Base-by-base conservation (phyloP, 2,113 vertebrate genomes). In the Strix aluco region DNA sequence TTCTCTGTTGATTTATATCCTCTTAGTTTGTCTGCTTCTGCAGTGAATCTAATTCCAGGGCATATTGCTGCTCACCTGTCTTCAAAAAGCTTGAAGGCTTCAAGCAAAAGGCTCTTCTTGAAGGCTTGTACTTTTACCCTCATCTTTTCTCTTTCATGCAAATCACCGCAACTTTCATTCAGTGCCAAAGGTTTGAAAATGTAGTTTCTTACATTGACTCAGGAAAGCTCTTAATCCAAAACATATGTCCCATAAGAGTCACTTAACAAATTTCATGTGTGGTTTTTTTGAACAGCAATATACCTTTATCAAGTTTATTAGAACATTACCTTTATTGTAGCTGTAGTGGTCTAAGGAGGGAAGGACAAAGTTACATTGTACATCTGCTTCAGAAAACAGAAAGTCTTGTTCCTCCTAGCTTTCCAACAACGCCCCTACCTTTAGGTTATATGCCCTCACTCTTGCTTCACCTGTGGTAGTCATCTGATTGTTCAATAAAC, bases 221-320 rank as follows among this genome's bases (percentile, higher is more conserved):
- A 72, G 54, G 46, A 96, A 92, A 86, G 49, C 46, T 46, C 52
- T 83, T 96, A 78, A 93, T 86, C 71, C 59, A 47, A 83, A 88
- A 46, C 75, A 47, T 73, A 46, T 46, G 71, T 83, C 38, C 32
- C 59, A 62, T 38, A 51, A 55, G 72, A 88, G 17, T 81, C 52
- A 47, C 34, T 23, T 87, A 66, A 89, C 27, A 74, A 52, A 63
- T 92, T 67, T 93, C 32, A 27, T 59, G n/a, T 5, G 16, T 3
- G 2, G 4, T 10, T 38, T 75, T 93, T 88, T 80, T 44, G 2
- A 88, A 77, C 62, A 83, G 42, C 0, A 2, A 6, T 75, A 49
- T 59, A 59, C 16, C 25, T 86, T 38, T 65, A 22, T 54, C 2
- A 2, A 52, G 16, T 87, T 91, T 74, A 42, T 87, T 74, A 71